A percentile compares a stretch with the other conserved stretches of the same genome.
Evolutionary conservation across 2,797 vertebrate genomes (phyloP).

Genomic region (Dermochelys coriacea): DNA sequence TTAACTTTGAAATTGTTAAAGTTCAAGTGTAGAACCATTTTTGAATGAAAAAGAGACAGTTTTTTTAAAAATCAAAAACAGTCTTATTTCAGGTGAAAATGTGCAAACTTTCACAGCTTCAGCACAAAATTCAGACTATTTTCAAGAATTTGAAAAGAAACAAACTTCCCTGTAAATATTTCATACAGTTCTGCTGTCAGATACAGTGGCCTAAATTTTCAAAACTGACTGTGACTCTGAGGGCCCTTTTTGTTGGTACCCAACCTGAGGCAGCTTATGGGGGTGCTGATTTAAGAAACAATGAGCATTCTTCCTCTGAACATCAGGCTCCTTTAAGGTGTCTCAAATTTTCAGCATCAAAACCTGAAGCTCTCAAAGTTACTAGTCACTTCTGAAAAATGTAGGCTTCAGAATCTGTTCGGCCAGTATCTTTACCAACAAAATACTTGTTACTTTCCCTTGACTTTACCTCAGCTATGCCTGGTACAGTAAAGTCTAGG

Average conservation of each 20-base stretch:
- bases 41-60: conserved; percentile 61
- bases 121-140: conserved; percentile 62
- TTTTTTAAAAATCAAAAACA: conserved; percentile 29
- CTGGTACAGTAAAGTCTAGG: background rate
- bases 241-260: background rate
- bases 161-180: background rate
- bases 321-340: background rate
- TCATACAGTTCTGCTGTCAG: background rate
- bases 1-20: conserved; percentile 59
- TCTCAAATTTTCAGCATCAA: background rate
- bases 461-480: background rate
- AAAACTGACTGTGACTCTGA: conserved; percentile 28
- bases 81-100: conserved; percentile 60
- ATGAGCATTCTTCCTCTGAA: background rate
- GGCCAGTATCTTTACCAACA: background rate
- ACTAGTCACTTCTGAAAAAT: background rate
- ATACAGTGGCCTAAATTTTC: background rate
- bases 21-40: conserved; percentile 57
- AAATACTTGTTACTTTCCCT: conserved; percentile 15
- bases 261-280: background rate
- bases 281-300: background rate
- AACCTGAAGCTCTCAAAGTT: background rate
- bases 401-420: conserved; percentile 1
- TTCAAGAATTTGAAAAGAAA: conserved; percentile 53
- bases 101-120: conserved; percentile 48